These are phyloP conservation scores for Brachionus plicatilis DNA, from an alignment of 1,140 invertebrate species.

Conservation along the genomic window DNA sequence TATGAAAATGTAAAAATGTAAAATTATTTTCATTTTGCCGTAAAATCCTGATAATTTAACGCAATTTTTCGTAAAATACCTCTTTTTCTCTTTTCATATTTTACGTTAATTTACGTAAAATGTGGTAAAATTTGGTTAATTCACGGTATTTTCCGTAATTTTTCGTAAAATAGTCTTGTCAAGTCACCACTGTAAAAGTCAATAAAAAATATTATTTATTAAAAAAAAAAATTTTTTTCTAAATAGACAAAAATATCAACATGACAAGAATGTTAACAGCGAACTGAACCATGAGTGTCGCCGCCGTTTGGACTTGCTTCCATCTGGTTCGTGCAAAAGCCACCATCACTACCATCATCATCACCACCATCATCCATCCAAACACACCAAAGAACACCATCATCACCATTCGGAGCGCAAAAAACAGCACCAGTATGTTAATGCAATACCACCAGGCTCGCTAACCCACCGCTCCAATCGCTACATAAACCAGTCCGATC, in stretches of 20 bases:
- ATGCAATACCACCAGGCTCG: neutral
- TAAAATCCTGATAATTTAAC: too few species aligned
- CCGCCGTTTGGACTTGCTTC: neutral
- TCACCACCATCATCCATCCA: neutral
- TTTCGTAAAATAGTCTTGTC: too few species aligned
- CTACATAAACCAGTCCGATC: conserved; percentile 12
- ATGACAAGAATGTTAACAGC: neutral
- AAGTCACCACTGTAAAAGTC: too few species aligned
- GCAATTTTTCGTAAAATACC: too few species aligned
- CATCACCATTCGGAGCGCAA: conserved; percentile 16
- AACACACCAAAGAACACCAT: conserved; percentile 23
- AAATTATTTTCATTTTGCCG: too few species aligned
- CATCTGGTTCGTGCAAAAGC: neutral
- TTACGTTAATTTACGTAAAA: too few species aligned
- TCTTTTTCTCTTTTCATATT: too few species aligned
- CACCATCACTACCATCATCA: conserved; percentile 15
- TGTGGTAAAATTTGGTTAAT: too few species aligned
- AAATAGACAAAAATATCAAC: neutral
- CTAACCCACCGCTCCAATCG: neutral
- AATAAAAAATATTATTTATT: too few species aligned
- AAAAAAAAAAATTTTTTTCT: neutral
- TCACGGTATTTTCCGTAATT: too few species aligned
- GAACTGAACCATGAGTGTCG: neutral
- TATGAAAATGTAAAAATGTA: too few species aligned
- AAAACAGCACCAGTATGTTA: conserved; percentile 35